These are phyloP conservation scores for cat (Felis catus) DNA, from an alignment of 2,113 vertebrate species.

Conservation along the genomic window DNA sequence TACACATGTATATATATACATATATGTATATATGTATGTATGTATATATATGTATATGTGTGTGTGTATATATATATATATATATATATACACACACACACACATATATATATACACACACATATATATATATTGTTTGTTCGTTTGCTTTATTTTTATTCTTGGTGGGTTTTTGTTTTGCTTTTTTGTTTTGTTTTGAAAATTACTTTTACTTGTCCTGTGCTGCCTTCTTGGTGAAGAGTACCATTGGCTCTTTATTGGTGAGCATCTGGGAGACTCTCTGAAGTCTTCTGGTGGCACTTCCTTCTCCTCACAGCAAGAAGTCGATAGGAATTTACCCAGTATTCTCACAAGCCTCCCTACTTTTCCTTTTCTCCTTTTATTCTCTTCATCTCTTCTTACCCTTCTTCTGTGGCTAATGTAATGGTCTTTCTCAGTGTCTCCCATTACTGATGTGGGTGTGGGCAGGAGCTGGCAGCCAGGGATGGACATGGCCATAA, in stretches of 20 bases:
- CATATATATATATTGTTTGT: neutral
- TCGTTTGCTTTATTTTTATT: neutral
- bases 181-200: neutral
- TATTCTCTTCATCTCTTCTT: neutral
- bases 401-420: neutral
- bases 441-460: neutral
- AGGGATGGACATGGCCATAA: neutral
- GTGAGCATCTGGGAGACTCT: neutral
- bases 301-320: neutral
- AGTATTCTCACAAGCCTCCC: neutral
- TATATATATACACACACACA: too few species aligned
- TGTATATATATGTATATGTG: rapidly evolving
- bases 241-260: neutral
- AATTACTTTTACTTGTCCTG: neutral
- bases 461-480: neutral
- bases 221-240: neutral
- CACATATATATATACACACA: rapidly evolving
- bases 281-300: neutral
- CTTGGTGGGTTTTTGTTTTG: neutral
- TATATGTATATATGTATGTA: rapidly evolving
- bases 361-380: neutral
- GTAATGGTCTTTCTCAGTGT: neutral
- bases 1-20: too few species aligned
- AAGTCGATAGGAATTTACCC: neutral
- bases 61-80: too few species aligned